A percentile compares a stretch with the other conserved stretches of the same genome.
phyloP scores from a whole-genome alignment of 2,113 vertebrate genomes.

The Rattus rattus region DNA sequence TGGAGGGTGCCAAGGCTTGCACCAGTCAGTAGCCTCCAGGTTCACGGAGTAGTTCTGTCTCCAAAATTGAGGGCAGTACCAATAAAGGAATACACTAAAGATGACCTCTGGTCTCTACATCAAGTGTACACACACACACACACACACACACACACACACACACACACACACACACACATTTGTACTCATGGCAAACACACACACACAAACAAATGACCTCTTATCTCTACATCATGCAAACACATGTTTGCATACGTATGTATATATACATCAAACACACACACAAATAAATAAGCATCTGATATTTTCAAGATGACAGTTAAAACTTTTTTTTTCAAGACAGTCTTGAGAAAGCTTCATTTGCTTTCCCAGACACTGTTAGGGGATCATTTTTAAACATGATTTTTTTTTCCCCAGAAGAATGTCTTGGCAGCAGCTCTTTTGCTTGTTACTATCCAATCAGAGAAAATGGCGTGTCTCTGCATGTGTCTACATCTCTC shows the following conservation, averaged over 20 bases:
- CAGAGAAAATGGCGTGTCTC: neutral
- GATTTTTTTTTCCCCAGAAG: neutral
- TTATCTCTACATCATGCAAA: neutral
- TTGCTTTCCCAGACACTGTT: neutral
- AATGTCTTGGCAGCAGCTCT: neutral
- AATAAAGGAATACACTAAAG: neutral
- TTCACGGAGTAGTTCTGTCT: neutral
- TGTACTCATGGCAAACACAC: neutral
- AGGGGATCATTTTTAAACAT: conserved; percentile 13
- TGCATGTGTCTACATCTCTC: neutral
- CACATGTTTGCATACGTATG: neutral
- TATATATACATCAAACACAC: neutral
- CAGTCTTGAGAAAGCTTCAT: neutral
- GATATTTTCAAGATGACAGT: conserved; percentile 38
- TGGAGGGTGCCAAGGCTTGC: neutral
- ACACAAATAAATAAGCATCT: neutral
- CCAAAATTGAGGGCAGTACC: neutral
- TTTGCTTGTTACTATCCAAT: neutral
- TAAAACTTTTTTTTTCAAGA: conserved; percentile 2
- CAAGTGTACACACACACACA: too few species aligned
- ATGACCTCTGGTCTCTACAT: neutral
- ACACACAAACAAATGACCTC: neutral
- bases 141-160: too few species aligned
- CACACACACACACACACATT: too few species aligned
- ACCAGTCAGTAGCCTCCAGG: neutral